Evolutionary conservation across 1,140 invertebrate species (phyloP).

Genomic region (Heliconius himera): DNA sequence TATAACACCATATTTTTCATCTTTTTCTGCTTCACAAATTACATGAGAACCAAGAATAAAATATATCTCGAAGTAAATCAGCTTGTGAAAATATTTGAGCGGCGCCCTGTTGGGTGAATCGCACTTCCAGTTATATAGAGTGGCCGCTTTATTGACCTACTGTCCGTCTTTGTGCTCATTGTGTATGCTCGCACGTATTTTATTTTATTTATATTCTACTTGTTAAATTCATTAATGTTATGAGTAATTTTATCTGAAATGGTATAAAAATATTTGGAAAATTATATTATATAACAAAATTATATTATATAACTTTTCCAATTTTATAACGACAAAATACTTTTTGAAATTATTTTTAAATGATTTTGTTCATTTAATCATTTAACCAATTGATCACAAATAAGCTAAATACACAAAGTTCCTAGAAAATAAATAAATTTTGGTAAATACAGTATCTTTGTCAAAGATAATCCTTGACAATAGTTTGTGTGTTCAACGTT

Average conservation of each 20-base stretch:
- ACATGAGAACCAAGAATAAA: constrained; percentile 26
- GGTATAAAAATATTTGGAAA: no score
- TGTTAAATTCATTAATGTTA: no score
- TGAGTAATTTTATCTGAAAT: no score
- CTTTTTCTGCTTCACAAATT: constrained; percentile 11
- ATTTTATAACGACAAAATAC: not conserved
- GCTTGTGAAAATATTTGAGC: constrained; percentile 34
- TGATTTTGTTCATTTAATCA: no score
- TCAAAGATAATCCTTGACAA: not conserved
- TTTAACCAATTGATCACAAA: not conserved
- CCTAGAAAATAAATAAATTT: not conserved
- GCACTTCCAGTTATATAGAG: constrained; percentile 22
- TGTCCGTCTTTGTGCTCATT: constrained; percentile 18
- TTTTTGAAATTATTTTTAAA: not conserved
- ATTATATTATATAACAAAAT: no score
- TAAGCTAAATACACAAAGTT: not conserved
- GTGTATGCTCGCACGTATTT: constrained; percentile 2
- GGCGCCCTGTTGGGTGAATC: constrained; percentile 27
- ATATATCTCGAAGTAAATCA: constrained; percentile 33
- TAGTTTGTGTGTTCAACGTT: not conserved
- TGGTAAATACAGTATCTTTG: not conserved
- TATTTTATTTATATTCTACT: not conserved
- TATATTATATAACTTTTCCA: not conserved
- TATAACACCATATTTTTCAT: not conserved
- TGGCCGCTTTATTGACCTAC: constrained; percentile 31